These are phyloP conservation scores for Eremophila alpestris DNA, from an alignment of 2,797 vertebrate species.

Conservation along the genomic window DNA sequence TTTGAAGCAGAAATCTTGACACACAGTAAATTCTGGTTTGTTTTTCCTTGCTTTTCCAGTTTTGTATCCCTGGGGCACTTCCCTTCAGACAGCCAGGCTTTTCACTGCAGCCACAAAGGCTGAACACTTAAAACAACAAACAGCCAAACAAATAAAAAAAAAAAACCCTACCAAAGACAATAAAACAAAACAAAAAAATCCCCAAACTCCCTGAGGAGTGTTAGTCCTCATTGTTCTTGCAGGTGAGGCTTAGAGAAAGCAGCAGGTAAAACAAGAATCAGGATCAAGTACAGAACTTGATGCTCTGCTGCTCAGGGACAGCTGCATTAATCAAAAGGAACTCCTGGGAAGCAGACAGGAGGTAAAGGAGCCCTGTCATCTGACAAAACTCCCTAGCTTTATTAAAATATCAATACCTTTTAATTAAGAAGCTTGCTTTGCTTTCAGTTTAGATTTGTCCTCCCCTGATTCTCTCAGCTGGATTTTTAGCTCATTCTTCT, in stretches of 20 bases:
- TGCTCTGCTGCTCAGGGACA: not conserved
- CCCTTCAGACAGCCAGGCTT: not conserved
- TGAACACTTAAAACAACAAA: not conserved
- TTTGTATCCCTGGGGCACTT: not conserved
- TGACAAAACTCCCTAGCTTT: not conserved
- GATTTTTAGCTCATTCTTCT: conserved; percentile 69
- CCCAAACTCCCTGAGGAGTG: not conserved
- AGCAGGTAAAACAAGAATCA: not conserved
- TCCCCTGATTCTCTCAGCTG: conserved; percentile 70
- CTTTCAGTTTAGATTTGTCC: conserved; percentile 73
- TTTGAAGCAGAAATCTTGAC: not conserved
- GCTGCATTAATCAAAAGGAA: not conserved
- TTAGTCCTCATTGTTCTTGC: not conserved
- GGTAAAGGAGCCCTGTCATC: not conserved
- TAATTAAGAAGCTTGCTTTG: conserved; percentile 65
- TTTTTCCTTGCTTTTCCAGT: not conserved
- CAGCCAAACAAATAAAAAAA: not conserved
- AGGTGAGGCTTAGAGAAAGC: not conserved
- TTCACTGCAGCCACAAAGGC: not conserved
- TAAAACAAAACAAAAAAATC: not conserved
- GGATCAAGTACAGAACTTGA: not conserved
- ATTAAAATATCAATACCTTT: not conserved
- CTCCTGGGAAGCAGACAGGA: not conserved
- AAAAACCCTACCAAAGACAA: not conserved
- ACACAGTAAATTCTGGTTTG: not conserved